phyloP scores from a whole-genome alignment of 2,113 vertebrate species.

The Hippocampus zosterae region DNA sequence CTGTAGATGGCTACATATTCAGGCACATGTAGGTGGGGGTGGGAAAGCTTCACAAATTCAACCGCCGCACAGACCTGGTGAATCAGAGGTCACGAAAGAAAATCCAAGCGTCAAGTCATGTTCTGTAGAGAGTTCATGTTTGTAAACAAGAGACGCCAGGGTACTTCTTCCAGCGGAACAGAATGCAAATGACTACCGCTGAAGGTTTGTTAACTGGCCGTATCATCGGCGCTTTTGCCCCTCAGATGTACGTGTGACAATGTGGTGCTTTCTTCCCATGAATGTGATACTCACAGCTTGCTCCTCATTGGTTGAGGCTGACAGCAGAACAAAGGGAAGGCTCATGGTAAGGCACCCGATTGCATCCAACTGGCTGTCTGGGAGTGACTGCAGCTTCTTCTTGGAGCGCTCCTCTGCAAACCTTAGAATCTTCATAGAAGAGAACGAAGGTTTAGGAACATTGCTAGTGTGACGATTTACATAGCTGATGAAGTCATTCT shows the following conservation, averaged over 20 bases:
- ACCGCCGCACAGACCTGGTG: slow-evolving; percentile 56
- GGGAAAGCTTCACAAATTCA: slow-evolving; percentile 62
- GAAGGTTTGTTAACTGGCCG: neutral
- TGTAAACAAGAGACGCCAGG: neutral
- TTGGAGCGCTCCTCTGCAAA: slow-evolving; percentile 59
- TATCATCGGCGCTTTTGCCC: neutral
- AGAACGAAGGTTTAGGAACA: neutral
- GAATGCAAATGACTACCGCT: too few relatives aligned
- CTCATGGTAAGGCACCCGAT: slow-evolving; percentile 66
- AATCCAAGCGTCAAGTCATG: neutral
- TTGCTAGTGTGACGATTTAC: neutral
- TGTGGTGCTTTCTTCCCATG: neutral
- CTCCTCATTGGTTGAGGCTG: slow-evolving; percentile 57
- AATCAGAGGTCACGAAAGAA: neutral
- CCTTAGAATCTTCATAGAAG: slow-evolving; percentile 41
- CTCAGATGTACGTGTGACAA: neutral
- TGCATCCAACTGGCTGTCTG: slow-evolving; percentile 64
- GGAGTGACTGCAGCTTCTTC: slow-evolving; percentile 5
- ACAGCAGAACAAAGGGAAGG: slow-evolving; percentile 66
- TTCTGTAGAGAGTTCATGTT: neutral
- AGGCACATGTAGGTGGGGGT: slow-evolving; percentile 63
- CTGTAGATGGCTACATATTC: slow-evolving; percentile 55
- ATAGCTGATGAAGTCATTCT: too few relatives aligned
- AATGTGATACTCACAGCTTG: slow-evolving; percentile 47
- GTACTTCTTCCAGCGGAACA: neutral